Evolutionary conservation across 2,113 vertebrate species (phyloP).

Genomic region (Callospermophilus lateralis): DNA sequence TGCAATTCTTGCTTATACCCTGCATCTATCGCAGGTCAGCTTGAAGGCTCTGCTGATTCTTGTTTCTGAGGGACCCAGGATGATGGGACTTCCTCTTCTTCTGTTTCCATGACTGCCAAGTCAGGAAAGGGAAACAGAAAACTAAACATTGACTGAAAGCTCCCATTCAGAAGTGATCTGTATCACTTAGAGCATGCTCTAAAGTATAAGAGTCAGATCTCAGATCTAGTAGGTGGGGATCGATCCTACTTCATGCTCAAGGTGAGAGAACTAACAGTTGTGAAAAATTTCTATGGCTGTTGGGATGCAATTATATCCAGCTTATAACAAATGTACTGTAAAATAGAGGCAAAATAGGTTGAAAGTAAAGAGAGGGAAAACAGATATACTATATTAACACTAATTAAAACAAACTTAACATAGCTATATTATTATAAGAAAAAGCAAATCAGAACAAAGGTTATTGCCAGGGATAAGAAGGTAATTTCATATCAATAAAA

Average conservation of each 20-base stretch:
- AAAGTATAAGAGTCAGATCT: neutral
- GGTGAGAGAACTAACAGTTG: neutral
- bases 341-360: neutral
- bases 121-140: conserved; percentile 34
- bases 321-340: neutral
- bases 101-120: conserved; percentile 2
- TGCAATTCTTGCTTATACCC: neutral
- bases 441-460: conserved; percentile 24
- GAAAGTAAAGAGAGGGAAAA: neutral
- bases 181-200: neutral
- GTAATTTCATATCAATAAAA: neutral
- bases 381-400: neutral
- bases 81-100: conserved; percentile 1
- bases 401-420: neutral
- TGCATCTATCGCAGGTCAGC: neutral
- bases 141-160: neutral
- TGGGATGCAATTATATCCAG: neutral
- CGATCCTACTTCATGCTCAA: neutral
- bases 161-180: neutral
- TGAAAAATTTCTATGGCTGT: neutral
- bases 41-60: neutral
- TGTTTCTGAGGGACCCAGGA: neutral
- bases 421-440: neutral
- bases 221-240: neutral
- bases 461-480: neutral